A percentile compares a stretch with the other conserved stretches of the same genome.
Evolutionary conservation across 1,140 invertebrate genomes (phyloP).

Genomic region (Apis mellifera): Amel_HAv3.1 CM009938.2:2239001-2239500

Average conservation of each 20-base stretch:
- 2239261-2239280: background rate
- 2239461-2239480: constrained; percentile 1
- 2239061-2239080: background rate
- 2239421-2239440: constrained; percentile 5
- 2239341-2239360: constrained; percentile 89
- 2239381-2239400: constrained; percentile 93
- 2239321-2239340: constrained; percentile 85
- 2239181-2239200: background rate
- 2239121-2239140: background rate
- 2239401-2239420: constrained; percentile 89
- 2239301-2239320: constrained; percentile 21
- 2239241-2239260: background rate
- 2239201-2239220: background rate
- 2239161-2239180: background rate
- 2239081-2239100: background rate
- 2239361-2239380: constrained; percentile 95
- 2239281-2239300: constrained; percentile 48
- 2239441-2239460: background rate
- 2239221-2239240: background rate
- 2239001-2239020: too few relatives aligned
- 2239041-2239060: background rate
- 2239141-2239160: background rate
- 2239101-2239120: background rate
- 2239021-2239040: background rate
- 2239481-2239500: constrained; percentile 89